Evolutionary conservation across 2,888 invertebrate genomes (phyloP), one percentile per base, ranked within the genome.

Genomic region (Eudasyphora cyanicolor): DNA sequence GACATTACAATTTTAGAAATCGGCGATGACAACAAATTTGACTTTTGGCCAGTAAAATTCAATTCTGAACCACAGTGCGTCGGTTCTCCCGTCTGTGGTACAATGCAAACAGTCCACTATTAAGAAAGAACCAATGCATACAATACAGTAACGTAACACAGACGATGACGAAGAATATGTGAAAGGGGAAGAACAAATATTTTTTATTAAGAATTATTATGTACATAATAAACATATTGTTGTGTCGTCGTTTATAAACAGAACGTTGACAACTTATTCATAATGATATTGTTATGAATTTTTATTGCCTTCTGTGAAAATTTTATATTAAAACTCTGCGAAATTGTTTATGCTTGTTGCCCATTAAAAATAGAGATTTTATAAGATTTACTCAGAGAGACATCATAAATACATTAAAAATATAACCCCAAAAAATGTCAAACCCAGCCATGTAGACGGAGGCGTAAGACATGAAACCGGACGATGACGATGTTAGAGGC

Each of bases 261-360:
- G 60, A 42, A 71, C 77, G 71, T 81, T 84, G 75, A 78, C 78
- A 81, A 78, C 75, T 71, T 80, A 75, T 83, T 83, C 79, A 83
- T 84, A 81, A 84, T 76, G 75, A 84, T 81, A 84, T 84, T 84
- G 84, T 81, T 84, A 84, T 84, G 80, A 84, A 84, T 84, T 84
- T 84, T 84, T 81, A 81, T 84, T 84, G 71, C 81, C 78, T 67
- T 80, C 81, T 84, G 54, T 79, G 49, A 54, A 42, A 62, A 71
- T 71, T 78, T 80, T 49, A 76, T 78, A 78, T 81, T 67, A 78
- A 78, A 84, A 84, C 75, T 80, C 67, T 21, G 42, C 71, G 57
- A 80, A 83, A 78, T 81, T 81, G 81, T 84, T 81, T 81, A 80
- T 84, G 49, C 76, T 73, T 70, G 75, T 71, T 78, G 77, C 81